Base-by-base conservation (phyloP, 1,140 invertebrate species). In the Bombus haemorrhoidalis region DNA sequence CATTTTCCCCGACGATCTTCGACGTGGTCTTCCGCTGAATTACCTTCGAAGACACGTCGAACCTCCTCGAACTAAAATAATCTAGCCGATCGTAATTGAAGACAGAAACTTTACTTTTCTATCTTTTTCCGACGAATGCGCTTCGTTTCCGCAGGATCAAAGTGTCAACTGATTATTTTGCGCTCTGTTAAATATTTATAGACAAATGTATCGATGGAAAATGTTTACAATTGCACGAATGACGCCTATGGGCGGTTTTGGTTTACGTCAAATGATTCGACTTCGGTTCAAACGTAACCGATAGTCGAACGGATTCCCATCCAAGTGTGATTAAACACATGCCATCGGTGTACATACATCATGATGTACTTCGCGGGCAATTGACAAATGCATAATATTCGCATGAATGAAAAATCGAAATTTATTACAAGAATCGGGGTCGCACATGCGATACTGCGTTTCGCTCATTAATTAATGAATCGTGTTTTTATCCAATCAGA, bases 1-100 rank as follows among this genome's bases (percentile, higher is more conserved):
- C 66, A 32, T 72, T 85, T 80, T 73, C 68, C 62, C 25, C 4
- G n/a, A n/a, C 68, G 77, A 73, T 85, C 59, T 81, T 85, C 69
- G 69, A 80, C 69, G 68, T 12, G 34, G 18, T 32, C 66, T 62
- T 73, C 68, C 39, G 57, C 22, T 34, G 53, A 84, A 77, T 77
- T 69, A 57, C 47, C 73, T n/a, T 12, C 28, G 34, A 57, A 47
- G 22, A 47, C 57, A 66, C 71, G 41, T 64, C 43, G 10, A 39
- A 28, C 9, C 68, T 69, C 59, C 34, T 47, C 57, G 8, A 47
- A 64, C 59, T 53, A 34, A 66, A 75, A 47, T 64, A 28, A 75
- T 83, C 43, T 34, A 12, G 28, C 15, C 25, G 15, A 34, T n/a
- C 37, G 25, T 25, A 9, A 28, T 9, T 25, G 25, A 32, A n/a